These are phyloP conservation scores for Carpatolechia fugitivella DNA, from an alignment of 2,888 invertebrate genomes.

Conservation along the genomic window DNA sequence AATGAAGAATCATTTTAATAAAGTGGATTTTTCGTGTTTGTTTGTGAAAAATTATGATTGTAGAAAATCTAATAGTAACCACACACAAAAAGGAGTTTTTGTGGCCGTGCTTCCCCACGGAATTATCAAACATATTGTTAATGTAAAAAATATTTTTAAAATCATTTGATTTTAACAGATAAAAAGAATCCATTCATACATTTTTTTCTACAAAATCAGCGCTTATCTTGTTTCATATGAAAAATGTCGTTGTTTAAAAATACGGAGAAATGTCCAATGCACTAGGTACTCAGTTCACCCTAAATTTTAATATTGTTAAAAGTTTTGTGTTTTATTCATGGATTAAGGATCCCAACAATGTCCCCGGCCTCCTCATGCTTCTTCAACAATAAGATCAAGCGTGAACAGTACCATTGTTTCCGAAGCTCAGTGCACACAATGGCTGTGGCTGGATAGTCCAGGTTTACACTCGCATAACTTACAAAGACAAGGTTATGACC, in stretches of 20 bases:
- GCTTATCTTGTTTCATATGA: no score
- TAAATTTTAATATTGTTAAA: slow-evolving; percentile 2
- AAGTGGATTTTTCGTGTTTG: no score
- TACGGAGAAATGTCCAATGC: no score
- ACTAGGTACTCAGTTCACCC: background rate
- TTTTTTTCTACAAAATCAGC: background rate
- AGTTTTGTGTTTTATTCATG: slow-evolving; percentile 26
- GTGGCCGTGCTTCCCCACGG: no score
- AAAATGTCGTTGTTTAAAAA: no score
- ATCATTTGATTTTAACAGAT: no score
- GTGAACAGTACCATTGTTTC: slow-evolving; percentile 41
- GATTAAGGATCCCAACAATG: slow-evolving; percentile 40
- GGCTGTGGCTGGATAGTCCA: slow-evolving; percentile 17
- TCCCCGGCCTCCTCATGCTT: slow-evolving; percentile 38
- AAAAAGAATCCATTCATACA: background rate
- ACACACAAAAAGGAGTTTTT: no score
- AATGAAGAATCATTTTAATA: no score
- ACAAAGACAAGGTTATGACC: slow-evolving; percentile 2
- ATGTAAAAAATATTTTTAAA: no score
- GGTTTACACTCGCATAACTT: slow-evolving; percentile 23
- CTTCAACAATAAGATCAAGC: slow-evolving; percentile 41
- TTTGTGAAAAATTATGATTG: no score
- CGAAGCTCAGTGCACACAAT: slow-evolving; percentile 36
- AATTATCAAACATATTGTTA: no score
- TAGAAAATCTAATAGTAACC: no score